These are phyloP conservation scores for Julus scanicus DNA, from an alignment of 2,888 invertebrate species.

Conservation along the genomic window DNA sequence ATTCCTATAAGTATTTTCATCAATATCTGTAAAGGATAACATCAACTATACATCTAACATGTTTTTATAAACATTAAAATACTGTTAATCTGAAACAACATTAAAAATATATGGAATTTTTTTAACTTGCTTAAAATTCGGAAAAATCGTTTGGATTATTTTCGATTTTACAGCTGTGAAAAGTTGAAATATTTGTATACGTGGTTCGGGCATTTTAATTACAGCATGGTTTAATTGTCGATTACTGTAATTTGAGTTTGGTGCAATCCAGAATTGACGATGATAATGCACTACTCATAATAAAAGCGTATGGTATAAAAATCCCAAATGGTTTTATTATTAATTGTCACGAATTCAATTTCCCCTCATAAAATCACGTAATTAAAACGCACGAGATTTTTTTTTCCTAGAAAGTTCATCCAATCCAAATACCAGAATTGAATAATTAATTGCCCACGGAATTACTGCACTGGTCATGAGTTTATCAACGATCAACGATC, in stretches of 20 bases:
- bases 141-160: no score
- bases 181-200: no score
- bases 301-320: neutral
- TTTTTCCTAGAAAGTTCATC: neutral
- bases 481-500: neutral
- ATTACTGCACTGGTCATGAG: neutral
- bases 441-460: neutral
- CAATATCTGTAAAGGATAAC: no score
- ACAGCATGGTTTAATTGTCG: neutral
- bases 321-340: neutral
- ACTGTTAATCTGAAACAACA: no score
- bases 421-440: neutral
- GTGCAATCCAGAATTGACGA: neutral
- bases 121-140: no score
- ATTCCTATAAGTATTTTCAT: no score
- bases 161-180: no score
- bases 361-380: slow-evolving; percentile 1
- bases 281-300: neutral
- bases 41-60: no score
- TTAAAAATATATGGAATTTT: no score
- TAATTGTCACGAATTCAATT: slow-evolving; percentile 10
- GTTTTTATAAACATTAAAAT: no score
- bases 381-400: neutral
- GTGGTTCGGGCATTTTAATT: no score
- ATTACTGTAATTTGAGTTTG: neutral